These are phyloP conservation scores for Priocnemis perturbator DNA, from an alignment of 2,888 invertebrate genomes.

Conservation along the genomic window DNA sequence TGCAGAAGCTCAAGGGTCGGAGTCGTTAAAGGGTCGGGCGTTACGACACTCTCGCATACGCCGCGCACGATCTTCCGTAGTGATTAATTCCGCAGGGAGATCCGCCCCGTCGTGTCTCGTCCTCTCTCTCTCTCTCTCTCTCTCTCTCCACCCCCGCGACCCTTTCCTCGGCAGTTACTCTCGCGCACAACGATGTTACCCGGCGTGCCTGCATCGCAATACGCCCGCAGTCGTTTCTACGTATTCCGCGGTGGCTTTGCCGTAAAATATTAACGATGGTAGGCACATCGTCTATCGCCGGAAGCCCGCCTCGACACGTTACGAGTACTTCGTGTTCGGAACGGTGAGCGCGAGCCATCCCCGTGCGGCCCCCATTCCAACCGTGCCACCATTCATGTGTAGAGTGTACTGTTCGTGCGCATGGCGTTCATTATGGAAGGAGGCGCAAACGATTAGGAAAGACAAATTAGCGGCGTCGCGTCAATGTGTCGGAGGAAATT, in stretches of 20 bases:
- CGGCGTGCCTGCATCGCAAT: background rate
- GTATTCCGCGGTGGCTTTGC: conserved; percentile 22
- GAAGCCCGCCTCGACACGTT: conserved; percentile 21
- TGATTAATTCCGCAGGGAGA: conserved; percentile 49
- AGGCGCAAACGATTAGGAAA: background rate
- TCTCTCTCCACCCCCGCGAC: background rate
- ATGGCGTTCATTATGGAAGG: conserved; percentile 7
- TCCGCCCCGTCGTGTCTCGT: conserved; percentile 27
- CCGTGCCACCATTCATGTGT: too few relatives aligned
- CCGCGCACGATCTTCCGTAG: conserved; percentile 15
- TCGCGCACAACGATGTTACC: conserved; percentile 39
- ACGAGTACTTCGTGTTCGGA: conserved; percentile 24
- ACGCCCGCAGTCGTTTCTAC: conserved; percentile 16
- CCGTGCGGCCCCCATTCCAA: background rate
- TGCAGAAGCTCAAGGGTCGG: conserved; percentile 19
- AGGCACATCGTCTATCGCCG: conserved; percentile 18
- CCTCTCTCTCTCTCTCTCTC: conserved; percentile 6
- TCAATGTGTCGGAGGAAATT: conserved; percentile 18
- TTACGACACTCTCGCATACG: conserved; percentile 25
- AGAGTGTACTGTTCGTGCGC: conserved; percentile 1
- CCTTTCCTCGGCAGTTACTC: conserved; percentile 11
- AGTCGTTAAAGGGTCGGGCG: conserved; percentile 41
- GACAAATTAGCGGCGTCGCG: conserved; percentile 1
- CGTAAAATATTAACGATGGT: conserved; percentile 46
- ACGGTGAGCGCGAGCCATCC: conserved; percentile 6